phyloP scores from a whole-genome alignment of 2,888 invertebrate genomes.

The Micoletzkya japonica region DNA sequence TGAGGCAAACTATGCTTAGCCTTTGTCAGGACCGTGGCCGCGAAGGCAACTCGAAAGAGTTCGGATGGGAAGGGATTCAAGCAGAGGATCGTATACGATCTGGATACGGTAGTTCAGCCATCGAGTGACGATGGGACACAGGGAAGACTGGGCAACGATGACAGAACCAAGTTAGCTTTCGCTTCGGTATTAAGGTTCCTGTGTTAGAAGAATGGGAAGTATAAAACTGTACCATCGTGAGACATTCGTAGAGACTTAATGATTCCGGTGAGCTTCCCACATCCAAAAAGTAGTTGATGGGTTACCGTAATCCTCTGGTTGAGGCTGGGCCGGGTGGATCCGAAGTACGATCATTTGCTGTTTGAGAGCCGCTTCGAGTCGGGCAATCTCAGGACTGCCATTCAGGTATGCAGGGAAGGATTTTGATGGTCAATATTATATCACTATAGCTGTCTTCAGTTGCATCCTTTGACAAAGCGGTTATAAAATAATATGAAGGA shows the following conservation, averaged over 20 bases:
- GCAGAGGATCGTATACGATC: constrained; percentile 75
- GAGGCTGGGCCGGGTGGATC: constrained; percentile 37
- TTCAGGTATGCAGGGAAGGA: constrained; percentile 71
- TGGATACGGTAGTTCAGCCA: constrained; percentile 70
- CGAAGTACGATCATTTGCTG: constrained; percentile 67
- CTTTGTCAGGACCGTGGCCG: not conserved
- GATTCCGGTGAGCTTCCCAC: not conserved
- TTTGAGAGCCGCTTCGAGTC: constrained; percentile 86
- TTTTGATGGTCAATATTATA: not conserved
- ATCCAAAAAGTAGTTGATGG: not conserved
- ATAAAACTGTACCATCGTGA: not conserved
- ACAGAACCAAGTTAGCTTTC: constrained; percentile 21
- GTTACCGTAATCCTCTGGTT: not conserved
- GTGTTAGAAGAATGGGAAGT: no score
- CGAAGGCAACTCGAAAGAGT: not conserved
- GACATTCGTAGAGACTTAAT: not conserved
- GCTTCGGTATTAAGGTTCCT: not conserved
- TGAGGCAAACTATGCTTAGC: no score
- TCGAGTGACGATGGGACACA: not conserved
- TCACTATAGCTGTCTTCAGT: constrained; percentile 30
- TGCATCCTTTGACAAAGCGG: not conserved
- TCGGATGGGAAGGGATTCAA: constrained; percentile 58
- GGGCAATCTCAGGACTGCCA: constrained; percentile 81
- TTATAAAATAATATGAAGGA: not conserved
- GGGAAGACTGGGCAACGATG: constrained; percentile 21